These are phyloP conservation scores for Buphagus erythrorhynchus DNA, from an alignment of 2,797 vertebrate species.

Conservation along the genomic window DNA sequence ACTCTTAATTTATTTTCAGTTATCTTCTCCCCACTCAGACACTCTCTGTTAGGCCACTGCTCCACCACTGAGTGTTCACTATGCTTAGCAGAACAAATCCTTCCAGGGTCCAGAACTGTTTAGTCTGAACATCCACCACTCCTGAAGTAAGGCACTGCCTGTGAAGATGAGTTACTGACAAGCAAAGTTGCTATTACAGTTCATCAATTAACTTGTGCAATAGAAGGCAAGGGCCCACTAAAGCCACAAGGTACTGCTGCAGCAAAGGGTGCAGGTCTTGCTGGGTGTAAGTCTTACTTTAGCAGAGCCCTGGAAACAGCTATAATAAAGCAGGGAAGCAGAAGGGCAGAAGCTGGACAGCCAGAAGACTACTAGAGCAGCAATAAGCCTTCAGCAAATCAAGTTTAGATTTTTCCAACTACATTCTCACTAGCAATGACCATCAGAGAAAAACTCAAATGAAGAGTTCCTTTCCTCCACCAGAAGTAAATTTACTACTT, in stretches of 20 bases:
- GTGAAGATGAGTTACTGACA: not conserved
- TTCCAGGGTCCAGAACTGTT: not conserved
- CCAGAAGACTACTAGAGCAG: not conserved
- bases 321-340: slow-evolving; percentile 50
- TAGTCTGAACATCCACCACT: not conserved
- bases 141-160: not conserved
- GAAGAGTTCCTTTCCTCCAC: not conserved
- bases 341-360: not conserved
- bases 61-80: not conserved
- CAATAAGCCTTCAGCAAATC: not conserved
- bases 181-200: not conserved
- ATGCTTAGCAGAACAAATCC: not conserved
- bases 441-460: not conserved
- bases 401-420: not conserved
- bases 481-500: not conserved
- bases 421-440: not conserved
- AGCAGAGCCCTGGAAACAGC: not conserved
- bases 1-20: not conserved
- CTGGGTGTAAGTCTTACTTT: not conserved
- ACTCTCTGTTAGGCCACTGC: not conserved
- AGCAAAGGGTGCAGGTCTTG: not conserved
- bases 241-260: not conserved
- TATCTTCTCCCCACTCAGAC: not conserved
- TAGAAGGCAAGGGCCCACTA: not conserved
- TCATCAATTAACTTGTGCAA: not conserved